A percentile compares a stretch with the other conserved stretches of the same genome.
phyloP scores from a whole-genome alignment of 2,113 vertebrate species.

The Murina feae region DNA sequence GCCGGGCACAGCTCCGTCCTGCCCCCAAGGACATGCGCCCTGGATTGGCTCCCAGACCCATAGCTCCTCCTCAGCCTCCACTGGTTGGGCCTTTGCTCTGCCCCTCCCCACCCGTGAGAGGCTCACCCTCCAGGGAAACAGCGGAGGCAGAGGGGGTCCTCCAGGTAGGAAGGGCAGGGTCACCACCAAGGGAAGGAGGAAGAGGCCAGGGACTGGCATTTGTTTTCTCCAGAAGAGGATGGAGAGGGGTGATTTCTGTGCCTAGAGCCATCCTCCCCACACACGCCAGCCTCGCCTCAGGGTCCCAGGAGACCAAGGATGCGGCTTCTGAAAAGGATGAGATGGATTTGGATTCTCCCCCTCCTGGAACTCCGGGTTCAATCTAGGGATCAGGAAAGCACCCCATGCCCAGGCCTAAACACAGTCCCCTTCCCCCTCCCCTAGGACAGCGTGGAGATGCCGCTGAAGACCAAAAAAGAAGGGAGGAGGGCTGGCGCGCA shows the following conservation, averaged over 20 bases:
- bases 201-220: background rate
- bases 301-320: background rate
- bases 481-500: constrained; percentile 47
- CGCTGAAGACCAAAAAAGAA: constrained; percentile 77
- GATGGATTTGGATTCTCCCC: background rate
- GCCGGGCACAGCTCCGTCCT: background rate
- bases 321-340: background rate
- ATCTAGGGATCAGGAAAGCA: background rate
- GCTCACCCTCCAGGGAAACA: background rate
- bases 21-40: background rate
- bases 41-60: constrained; percentile 33
- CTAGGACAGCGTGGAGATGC: constrained; percentile 71
- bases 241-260: background rate
- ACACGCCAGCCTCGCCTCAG: background rate
- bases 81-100: constrained; percentile 10
- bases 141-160: background rate
- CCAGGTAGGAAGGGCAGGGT: background rate
- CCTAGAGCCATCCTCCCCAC: background rate
- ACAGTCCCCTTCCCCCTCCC: background rate
- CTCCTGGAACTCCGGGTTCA: background rate
- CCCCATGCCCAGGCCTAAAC: background rate
- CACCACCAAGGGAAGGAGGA: background rate
- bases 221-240: background rate
- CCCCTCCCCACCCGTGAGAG: background rate
- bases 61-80: background rate